Percentiles rank a stretch among this genome's conserved stretches.
Conservation (phyloP, 2,113 vertebrate genomes). For the Lepus americanus region DNA sequence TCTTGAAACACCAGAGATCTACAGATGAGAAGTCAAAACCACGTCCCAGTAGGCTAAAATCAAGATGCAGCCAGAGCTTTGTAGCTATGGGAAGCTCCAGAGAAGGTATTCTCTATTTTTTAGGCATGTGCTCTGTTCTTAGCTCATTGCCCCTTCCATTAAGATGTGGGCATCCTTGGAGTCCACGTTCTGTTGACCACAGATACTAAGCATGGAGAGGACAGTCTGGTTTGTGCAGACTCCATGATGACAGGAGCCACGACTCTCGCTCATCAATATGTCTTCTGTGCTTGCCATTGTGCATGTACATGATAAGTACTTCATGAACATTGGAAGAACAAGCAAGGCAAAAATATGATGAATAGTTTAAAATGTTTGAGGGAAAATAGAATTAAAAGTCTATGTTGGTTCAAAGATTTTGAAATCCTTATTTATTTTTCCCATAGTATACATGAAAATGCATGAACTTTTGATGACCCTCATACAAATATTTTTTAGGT, state of each 20-base stretch:
- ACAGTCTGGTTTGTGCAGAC: too few relatives aligned
- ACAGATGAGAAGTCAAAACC: background rate
- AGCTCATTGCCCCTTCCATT: background rate
- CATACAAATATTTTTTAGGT: too few relatives aligned
- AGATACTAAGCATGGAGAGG: background rate
- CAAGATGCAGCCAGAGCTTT: background rate
- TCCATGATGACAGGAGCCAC: background rate
- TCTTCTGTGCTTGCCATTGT: background rate
- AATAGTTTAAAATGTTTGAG: too few relatives aligned
- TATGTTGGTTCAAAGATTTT: too few relatives aligned
- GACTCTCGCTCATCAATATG: background rate
- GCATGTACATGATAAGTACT: too few relatives aligned
- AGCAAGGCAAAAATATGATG: too few relatives aligned
- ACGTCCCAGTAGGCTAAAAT: background rate
- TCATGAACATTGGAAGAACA: too few relatives aligned
- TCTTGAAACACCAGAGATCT: background rate
- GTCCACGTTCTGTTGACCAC: background rate
- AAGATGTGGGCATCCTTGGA: background rate
- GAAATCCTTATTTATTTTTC: too few relatives aligned
- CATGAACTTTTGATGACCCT: too few relatives aligned
- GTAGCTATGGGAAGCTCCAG: background rate
- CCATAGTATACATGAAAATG: too few relatives aligned
- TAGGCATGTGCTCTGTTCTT: background rate
- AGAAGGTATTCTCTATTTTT: background rate
- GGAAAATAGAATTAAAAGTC: too few relatives aligned